Evolutionary conservation across 2,113 vertebrate species (phyloP).

Genomic region (Barnardius zonarius): DNA sequence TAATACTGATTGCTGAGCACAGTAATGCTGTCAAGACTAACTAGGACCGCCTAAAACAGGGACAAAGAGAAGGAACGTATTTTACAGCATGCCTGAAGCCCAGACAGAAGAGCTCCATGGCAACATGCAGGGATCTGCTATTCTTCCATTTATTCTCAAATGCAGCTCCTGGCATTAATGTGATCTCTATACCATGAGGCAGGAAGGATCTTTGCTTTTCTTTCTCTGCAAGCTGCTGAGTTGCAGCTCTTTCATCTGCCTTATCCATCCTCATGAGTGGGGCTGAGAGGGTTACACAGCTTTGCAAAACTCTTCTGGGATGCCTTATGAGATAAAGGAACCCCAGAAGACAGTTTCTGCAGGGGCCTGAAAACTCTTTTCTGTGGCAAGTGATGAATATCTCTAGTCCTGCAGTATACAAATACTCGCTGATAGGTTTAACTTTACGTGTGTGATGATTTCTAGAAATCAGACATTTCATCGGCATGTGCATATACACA

Average conservation of each 20-base stretch:
- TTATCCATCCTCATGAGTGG: background rate
- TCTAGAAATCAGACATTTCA: background rate
- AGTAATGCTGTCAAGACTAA: background rate
- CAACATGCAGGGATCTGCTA: slow-evolving; percentile 32
- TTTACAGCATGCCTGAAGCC: slow-evolving; percentile 16
- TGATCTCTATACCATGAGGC: background rate
- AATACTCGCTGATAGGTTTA: background rate
- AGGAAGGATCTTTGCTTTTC: slow-evolving; percentile 5
- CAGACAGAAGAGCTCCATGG: slow-evolving; percentile 34
- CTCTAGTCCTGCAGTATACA: background rate
- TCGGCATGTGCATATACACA: background rate
- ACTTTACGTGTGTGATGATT: background rate
- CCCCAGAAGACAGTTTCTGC: background rate
- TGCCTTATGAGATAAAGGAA: background rate
- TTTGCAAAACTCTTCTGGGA: background rate
- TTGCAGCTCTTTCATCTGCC: background rate
- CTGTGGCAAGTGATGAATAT: background rate
- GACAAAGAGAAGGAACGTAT: slow-evolving; percentile 6
- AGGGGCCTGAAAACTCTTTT: background rate
- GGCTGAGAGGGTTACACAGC: background rate
- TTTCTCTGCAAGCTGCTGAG: background rate
- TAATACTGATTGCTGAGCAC: background rate
- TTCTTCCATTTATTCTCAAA: slow-evolving; percentile 25
- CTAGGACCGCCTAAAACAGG: background rate
- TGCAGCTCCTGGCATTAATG: slow-evolving; percentile 7